These are phyloP conservation scores for Tenthredo amoena DNA, from an alignment of 2,888 invertebrate genomes.

Conservation along the genomic window DNA sequence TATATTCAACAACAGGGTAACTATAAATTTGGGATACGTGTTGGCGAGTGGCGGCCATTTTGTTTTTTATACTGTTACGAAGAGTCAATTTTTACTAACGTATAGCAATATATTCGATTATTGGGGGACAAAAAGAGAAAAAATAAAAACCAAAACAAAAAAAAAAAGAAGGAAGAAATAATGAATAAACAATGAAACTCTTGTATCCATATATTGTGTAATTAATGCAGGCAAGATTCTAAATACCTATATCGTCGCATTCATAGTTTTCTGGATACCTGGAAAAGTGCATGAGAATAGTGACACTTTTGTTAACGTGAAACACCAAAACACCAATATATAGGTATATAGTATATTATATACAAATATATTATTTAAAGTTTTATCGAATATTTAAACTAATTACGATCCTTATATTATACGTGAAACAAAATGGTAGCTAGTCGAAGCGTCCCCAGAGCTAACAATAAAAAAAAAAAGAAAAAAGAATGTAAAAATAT, in stretches of 20 bases:
- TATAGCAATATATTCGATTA: constrained; percentile 56
- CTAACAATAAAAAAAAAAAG: constrained; percentile 54
- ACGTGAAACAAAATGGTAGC: constrained; percentile 67
- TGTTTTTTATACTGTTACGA: constrained; percentile 62
- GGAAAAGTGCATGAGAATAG: background rate
- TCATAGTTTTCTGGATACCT: background rate
- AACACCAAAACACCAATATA: constrained; percentile 2
- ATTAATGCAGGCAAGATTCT: background rate
- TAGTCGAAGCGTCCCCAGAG: constrained; percentile 67
- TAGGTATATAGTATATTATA: background rate
- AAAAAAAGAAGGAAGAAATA: constrained; percentile 56
- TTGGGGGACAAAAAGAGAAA: background rate
- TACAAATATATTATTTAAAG: background rate
- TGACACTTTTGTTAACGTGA: background rate
- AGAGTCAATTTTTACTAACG: constrained; percentile 71
- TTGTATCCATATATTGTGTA: background rate
- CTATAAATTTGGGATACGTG: constrained; percentile 63
- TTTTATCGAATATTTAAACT: background rate
- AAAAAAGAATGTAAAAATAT: constrained; percentile 49
- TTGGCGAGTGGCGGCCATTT: constrained; percentile 73
- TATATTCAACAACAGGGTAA: constrained; percentile 77
- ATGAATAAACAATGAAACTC: background rate
- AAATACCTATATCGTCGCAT: background rate
- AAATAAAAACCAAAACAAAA: too few species aligned
- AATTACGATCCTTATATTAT: constrained; percentile 32